Percentiles rank a stretch among this genome's conserved stretches.
These are phyloP conservation scores for Proterorhinus semilunaris DNA, from an alignment of 2,113 vertebrate species.

Conservation along the genomic window DNA sequence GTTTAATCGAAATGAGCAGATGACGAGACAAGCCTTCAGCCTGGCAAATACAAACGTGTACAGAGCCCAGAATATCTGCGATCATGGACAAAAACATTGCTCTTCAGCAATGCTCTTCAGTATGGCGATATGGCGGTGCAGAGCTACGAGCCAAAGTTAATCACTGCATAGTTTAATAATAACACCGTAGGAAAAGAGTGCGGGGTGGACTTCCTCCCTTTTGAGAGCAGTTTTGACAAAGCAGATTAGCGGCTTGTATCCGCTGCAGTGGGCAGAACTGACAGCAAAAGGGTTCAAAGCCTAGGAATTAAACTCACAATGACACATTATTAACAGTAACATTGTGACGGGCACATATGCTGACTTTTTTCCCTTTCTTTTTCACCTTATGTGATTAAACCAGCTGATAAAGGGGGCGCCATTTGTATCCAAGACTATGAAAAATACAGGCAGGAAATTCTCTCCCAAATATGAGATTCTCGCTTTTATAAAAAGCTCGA, in stretches of 20 bases:
- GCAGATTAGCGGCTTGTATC: slow-evolving; percentile 25
- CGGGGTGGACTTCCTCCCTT: slow-evolving; percentile 23
- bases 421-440: no score
- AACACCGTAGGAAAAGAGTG: slow-evolving; percentile 16
- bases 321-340: no score
- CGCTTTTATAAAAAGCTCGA: no score
- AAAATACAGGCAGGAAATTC: no score
- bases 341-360: no score
- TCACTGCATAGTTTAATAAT: slow-evolving; percentile 31
- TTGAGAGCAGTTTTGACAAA: slow-evolving; percentile 15
- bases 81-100: slow-evolving; percentile 30
- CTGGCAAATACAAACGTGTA: slow-evolving; percentile 49
- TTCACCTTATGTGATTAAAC: no score
- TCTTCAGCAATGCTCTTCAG: slow-evolving; percentile 28
- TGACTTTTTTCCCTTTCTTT: no score
- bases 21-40: slow-evolving; percentile 55
- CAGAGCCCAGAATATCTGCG: slow-evolving; percentile 41
- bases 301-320: neutral
- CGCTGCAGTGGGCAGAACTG: slow-evolving; percentile 7
- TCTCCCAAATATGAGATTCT: no score
- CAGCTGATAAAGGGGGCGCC: no score
- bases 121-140: slow-evolving; percentile 49
- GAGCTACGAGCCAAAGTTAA: slow-evolving; percentile 36
- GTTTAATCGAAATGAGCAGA: slow-evolving; percentile 51
- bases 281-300: slow-evolving; percentile 9